Base-by-base conservation (phyloP, 1,140 invertebrate genomes). In the Ruditapes philippinarum region DNA sequence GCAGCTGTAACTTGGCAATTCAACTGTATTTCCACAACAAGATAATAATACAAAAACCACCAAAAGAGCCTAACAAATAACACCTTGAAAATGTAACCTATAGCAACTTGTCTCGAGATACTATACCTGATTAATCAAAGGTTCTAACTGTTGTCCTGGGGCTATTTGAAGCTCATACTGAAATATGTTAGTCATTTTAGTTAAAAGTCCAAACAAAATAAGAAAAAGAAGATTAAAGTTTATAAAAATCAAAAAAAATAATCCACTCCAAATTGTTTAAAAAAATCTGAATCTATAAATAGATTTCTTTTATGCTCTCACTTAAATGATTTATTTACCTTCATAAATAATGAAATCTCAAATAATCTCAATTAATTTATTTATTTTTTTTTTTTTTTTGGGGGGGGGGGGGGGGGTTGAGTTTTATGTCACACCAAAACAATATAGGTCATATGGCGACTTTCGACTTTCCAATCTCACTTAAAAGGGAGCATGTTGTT, bases 111-210 rank as follows among this genome's bases (percentile, higher is more conserved):
- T n/a, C n/a, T n/a, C n/a, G n/a, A 78, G 36, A 78, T 25, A 78
- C 12, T 60, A 31, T 89, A 89, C 74, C 87, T 89, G 73, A 28
- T 89, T 40, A 42, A 91, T 54, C 38, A 89, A 84, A 28, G 90
- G 90, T 28, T 76, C 68, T 42, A 45, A 49, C 60, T 87, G 86
- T 68, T 89, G 80, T 84, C 42, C 70, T 19, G 73, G 74, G 31
- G 62, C 40, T 19, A 70, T 22, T 57, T 85, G 42, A 33, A 84
- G 70, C 57, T 84, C 88, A 49, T 83, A 79, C 82, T 89, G 81
- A 89, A 89, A 89, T 40, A 62, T 62, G 22, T 62, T 62, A 62
- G 57, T 28, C 25, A 25, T 25, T 62, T 28, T 57, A 60, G 31
- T 38, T 19, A 38, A 11, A 17, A 42, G 19, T 25, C 45, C 57